Evolutionary conservation across 2,888 invertebrate species (phyloP).

Genomic region (Erebia aethiops): DNA sequence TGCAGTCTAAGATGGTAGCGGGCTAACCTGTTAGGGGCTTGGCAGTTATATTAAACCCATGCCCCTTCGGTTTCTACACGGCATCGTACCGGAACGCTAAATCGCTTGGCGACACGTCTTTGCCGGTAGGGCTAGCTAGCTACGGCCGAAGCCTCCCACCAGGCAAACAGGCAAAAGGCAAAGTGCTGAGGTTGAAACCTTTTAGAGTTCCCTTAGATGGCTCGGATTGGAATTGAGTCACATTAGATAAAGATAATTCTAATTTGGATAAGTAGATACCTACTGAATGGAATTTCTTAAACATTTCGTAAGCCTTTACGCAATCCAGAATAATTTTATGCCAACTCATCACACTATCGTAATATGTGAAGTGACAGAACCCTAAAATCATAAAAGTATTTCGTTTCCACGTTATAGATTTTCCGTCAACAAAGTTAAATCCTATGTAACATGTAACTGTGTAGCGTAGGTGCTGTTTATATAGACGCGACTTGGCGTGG

Average conservation of each 20-base stretch:
- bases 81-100: too few species aligned
- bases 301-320: background rate
- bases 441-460: conserved; percentile 23
- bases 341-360: background rate
- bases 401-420: background rate
- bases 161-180: too few species aligned
- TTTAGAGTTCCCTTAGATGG: background rate
- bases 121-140: too few species aligned
- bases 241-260: background rate
- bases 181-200: background rate
- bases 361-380: background rate
- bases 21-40: too few species aligned
- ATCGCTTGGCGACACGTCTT: too few species aligned
- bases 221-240: too few species aligned
- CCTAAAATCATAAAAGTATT: background rate
- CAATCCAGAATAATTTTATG: background rate
- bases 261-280: background rate
- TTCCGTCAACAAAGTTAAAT: conserved; percentile 1
- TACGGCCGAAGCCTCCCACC: too few species aligned
- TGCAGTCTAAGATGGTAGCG: too few species aligned
- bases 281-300: background rate
- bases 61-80: too few species aligned
- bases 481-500: background rate
- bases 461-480: background rate
- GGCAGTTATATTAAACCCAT: too few species aligned